A percentile compares a stretch with the other conserved stretches of the same genome.
Evolutionary conservation across 2,113 vertebrate species (phyloP).

Genomic region (Pterophyllum scalare): DNA sequence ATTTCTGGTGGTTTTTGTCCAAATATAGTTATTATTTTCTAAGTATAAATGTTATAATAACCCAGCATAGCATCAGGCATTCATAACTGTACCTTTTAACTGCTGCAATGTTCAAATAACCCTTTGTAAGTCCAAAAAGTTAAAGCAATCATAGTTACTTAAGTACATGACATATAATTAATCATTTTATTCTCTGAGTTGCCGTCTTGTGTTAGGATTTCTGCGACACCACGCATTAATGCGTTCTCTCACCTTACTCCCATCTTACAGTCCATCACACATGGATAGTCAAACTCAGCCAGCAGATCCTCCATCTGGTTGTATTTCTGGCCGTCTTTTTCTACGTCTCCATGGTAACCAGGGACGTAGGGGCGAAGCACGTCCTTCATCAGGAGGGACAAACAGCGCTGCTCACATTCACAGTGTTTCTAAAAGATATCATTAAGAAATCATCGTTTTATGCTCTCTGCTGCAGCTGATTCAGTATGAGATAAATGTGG

Average conservation of each 20-base stretch:
- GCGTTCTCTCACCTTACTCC: slow-evolving; percentile 85
- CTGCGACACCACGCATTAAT: background rate
- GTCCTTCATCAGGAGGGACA: slow-evolving; percentile 92
- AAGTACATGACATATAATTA: background rate
- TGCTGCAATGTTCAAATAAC: background rate
- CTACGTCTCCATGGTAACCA: slow-evolving; percentile 92
- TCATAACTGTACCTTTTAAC: background rate
- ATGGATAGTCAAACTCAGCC: slow-evolving; percentile 94
- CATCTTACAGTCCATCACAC: slow-evolving; percentile 99
- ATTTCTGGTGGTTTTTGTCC: background rate
- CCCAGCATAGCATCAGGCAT: background rate
- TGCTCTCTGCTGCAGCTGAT: background rate
- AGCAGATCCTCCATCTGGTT: slow-evolving; percentile 99
- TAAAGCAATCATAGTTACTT: background rate
- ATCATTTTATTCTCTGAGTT: background rate
- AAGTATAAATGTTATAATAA: background rate
- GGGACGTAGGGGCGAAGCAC: slow-evolving; percentile 91
- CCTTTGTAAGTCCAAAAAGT: background rate
- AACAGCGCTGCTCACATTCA: slow-evolving; percentile 95
- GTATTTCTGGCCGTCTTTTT: slow-evolving; percentile 96
- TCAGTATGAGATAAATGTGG: background rate
- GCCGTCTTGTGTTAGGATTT: background rate
- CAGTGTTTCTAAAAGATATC: slow-evolving; percentile 87
- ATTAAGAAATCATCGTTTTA: background rate
- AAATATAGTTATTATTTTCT: background rate